Base-by-base conservation (phyloP, 1,140 invertebrate genomes). In the Coboldia fuscipes region DNA sequence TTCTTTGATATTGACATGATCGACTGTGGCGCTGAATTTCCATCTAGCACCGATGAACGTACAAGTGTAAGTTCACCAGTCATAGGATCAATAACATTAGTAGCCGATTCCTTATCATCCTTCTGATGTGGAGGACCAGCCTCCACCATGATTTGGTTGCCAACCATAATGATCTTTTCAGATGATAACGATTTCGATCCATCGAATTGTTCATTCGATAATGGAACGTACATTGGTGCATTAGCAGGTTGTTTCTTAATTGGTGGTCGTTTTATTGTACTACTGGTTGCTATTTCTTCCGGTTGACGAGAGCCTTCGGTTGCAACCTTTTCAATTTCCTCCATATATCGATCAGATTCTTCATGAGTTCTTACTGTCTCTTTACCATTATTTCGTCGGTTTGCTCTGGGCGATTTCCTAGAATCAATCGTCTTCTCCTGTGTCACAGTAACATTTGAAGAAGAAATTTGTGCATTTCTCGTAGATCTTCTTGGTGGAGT, bases 1-100 rank as follows among this genome's bases (percentile, higher is more conserved):
- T 33, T 16, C 3, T 12, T 4, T 33, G 32, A 16, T 33, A 19
- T 31, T 31, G 8, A 17, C 14, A 9, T 8, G 6, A 33, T 21
- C 31, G 31, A 9, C 5, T 8, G 8, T 16, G 16, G 31, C 42
- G 23, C 22, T 8, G 32, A 7, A 4, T 10, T 6, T 21, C 7
- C 6, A 3, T 10, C 12, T 7, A 15, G 14, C 29, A 18, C 13
- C 4, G 29, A 16, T 15, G 75, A 70, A 41, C 68, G 57, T 63
- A 75, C 71, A 1, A 67, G 70, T 29, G 71, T 74, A 24, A 82
- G 54, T 41, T 75, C 59, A 8, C 77, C 79, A 2, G 75, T 82
- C 0, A 77, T 73, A 1, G 77, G 76, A 58, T 81, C 77, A 17
- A 80, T 74, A 24, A 24, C 4, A 8, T 19, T 15, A 6, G 9